phyloP scores from a whole-genome alignment of 1,140 invertebrate species.

The Platorchestia sp. region DNA sequence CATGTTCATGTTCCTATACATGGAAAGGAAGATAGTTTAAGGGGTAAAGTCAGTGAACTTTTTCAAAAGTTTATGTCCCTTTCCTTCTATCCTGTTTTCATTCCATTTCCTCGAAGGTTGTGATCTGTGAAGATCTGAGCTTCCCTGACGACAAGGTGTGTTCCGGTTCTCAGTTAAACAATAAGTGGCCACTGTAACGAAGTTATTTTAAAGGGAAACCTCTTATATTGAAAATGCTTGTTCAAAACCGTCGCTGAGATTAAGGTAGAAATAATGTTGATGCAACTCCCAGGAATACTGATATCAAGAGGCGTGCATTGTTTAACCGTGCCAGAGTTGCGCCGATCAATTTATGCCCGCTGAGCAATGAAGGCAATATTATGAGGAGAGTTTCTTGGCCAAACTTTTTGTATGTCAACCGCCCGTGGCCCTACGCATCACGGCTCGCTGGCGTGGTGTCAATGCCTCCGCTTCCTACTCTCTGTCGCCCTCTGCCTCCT shows the following conservation, averaged over 20 bases:
- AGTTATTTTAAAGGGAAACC: not conserved
- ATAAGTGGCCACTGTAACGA: not conserved
- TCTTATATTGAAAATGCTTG: not conserved
- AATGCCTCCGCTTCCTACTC: not conserved
- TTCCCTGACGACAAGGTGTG: not conserved
- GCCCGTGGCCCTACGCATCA: not conserved
- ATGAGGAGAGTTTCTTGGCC: not conserved
- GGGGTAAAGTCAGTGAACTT: not conserved
- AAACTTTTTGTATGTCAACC: slow-evolving; percentile 9
- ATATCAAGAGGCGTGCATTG: not conserved
- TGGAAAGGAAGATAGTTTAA: not conserved
- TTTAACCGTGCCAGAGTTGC: not conserved
- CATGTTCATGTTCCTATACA: too few relatives aligned
- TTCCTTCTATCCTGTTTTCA: not conserved
- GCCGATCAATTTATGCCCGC: not conserved
- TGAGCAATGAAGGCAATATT: slow-evolving; percentile 1
- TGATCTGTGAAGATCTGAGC: not conserved
- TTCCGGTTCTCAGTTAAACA: not conserved
- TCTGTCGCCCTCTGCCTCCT: not conserved
- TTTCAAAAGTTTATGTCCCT: not conserved
- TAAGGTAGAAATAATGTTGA: not conserved
- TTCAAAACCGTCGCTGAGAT: not conserved
- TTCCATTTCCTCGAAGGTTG: not conserved
- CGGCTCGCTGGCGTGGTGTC: not conserved
- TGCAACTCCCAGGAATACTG: not conserved